Base-by-base conservation (phyloP, 2,797 vertebrate species). In the Schizothorax lantsangensis region DNA sequence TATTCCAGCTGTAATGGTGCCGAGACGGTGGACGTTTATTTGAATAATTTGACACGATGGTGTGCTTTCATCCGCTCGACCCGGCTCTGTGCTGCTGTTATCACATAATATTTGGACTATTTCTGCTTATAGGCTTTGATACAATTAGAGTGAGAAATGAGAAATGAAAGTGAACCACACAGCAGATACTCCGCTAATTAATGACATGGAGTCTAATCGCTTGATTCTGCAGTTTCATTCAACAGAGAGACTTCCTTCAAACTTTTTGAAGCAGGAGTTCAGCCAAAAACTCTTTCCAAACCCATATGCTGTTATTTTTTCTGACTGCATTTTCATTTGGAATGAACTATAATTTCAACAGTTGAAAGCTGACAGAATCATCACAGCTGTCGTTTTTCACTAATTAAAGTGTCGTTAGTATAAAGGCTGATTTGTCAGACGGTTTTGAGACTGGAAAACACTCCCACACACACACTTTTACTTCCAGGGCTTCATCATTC, bases 1-100 rank as follows among this genome's bases (percentile, higher is more conserved):
- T 33, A 36, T 49, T 81, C 23, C 72, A 43, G 62, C 66, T 47
- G 45, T 77, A 86, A 82, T 68, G n/a, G 5, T 47, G 40, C 73
- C 30, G 21, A 68, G 1, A 66, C 21, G 0, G 17, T 30, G 54
- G 52, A 73, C 54, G 36, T 84, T 84, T 64, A 77, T 79, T 47
- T 64, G 66, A 64, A 57, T 87, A 33, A 83, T 69, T 21, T 40
- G 19, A 45, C 47, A 5, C 9, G 1, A 36, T 36, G 12, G 30
- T 52, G n/a, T 57, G 47, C 54, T 62, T 26, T 59, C 66, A 40
- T 36, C 26, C 21, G 0, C 45, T 47, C 26, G 52, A 54, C n/a
- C 49, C 33, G 2, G 49, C 30, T 72, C 69, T 43, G 36, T 43
- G 64, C 66, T 84, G 15, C 59, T 72, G 40, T 79, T 33, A 43